A percentile compares a stretch with the other conserved stretches of the same genome.
Evolutionary conservation across 2,113 vertebrate species (phyloP).

Genomic region (Quiscalus mexicanus): DNA sequence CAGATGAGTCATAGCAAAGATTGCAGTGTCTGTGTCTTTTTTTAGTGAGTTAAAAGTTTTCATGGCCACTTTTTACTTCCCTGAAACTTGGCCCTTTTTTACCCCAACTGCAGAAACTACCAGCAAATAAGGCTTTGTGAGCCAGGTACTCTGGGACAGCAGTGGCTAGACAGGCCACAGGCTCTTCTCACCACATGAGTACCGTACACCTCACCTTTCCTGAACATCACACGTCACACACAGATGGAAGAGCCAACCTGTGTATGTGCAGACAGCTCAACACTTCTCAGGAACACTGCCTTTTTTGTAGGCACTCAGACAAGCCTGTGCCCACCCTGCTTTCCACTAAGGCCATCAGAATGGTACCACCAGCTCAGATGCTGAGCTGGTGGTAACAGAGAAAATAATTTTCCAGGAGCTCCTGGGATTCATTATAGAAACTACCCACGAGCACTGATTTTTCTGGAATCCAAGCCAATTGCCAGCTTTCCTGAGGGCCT

Average conservation of each 20-base stretch:
- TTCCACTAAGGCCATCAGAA: not conserved
- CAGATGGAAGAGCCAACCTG: not conserved
- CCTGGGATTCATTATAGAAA: not conserved
- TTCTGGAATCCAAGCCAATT: not conserved
- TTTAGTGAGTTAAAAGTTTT: slow-evolving; percentile 46
- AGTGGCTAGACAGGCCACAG: not conserved
- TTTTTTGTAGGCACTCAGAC: not conserved
- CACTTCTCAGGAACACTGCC: not conserved
- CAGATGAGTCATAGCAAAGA: slow-evolving; percentile 57
- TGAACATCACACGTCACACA: not conserved
- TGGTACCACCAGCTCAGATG: too few relatives aligned
- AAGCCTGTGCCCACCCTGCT: not conserved
- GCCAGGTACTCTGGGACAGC: not conserved
- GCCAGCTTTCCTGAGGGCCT: not conserved
- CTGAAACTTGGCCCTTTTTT: slow-evolving; percentile 24
- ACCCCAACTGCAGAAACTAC: not conserved
- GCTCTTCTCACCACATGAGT: not conserved
- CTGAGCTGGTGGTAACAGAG: not conserved
- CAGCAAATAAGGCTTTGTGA: not conserved
- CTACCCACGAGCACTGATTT: not conserved
- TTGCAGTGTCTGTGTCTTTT: slow-evolving; percentile 6
- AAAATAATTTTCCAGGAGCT: not conserved
- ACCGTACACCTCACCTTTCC: not conserved
- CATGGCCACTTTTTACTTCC: not conserved
- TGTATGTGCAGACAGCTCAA: not conserved